Base-by-base conservation (phyloP, 2,797 vertebrate genomes). In the Fratercula arctica region DNA sequence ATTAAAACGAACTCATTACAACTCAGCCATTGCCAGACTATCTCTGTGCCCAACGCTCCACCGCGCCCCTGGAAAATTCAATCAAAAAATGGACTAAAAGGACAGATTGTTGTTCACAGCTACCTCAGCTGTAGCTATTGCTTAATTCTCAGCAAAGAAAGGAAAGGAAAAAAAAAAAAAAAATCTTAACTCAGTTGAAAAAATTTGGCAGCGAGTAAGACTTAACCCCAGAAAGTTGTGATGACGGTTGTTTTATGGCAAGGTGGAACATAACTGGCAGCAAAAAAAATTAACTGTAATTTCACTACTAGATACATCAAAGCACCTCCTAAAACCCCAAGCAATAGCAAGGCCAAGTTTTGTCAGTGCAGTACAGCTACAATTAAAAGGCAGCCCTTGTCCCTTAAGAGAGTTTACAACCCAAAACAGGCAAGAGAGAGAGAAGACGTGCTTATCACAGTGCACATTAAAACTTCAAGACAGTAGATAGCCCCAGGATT, bases 391-490 rank as follows among this genome's bases (percentile, higher is more conserved):
- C 83, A 92, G 18, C 9, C 48, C 56, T 94, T 88, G 94, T 84
- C 89, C 76, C 69, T 48, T 91, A 66, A 85, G 87, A 96, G 89
- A 96, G 87, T 89, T 94, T 90, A 95, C 85, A 87, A 86, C 31
- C 46, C 80, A 67, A 89, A 89, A 83, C 24, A 92, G 57, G 35
- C 70, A 87, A 82, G 26, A 53, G 45, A 94, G 51, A 90, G 20
- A 26, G 26, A 93, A 88, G 70, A 87, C 5, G 4, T 60, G 70
- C 39, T 95, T 90, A 94, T 90, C 91, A 72, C 48, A 63, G 57
- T 24, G 60, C 81, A 93, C 61, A 72, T 92, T 90, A 94, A 92
- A 95, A 88, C 96, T 95, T 94, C 81, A 74, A 95, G 95, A 87
- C 84, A 74, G 88, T 6, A 84, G 92, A 84, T 57, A 93, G 93